Evolutionary conservation across 2,888 invertebrate species (phyloP).

Genomic region (Drosophila austrosaltans): DNA sequence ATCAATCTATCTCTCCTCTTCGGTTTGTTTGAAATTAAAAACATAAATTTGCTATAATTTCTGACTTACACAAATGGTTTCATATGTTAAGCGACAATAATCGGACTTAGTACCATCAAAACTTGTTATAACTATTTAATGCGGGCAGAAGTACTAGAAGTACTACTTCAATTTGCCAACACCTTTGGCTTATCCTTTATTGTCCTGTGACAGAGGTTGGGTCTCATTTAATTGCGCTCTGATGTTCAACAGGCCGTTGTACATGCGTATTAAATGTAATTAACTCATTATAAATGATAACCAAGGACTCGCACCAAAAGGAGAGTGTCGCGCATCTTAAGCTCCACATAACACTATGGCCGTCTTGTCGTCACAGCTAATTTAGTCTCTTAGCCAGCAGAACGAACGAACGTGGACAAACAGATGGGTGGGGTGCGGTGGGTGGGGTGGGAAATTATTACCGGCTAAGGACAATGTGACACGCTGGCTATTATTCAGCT

Average conservation of each 20-base stretch:
- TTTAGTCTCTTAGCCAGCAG: slow-evolving; percentile 51
- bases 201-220: slow-evolving; percentile 61
- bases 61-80: background rate
- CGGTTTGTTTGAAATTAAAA: background rate
- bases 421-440: slow-evolving; percentile 43
- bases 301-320: slow-evolving; percentile 49
- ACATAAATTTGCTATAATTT: background rate
- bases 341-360: slow-evolving; percentile 43
- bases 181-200: slow-evolving; percentile 32
- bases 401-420: slow-evolving; percentile 53
- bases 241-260: slow-evolving; percentile 77
- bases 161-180: slow-evolving; percentile 15
- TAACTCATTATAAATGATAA: slow-evolving; percentile 80
- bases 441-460: slow-evolving; percentile 66
- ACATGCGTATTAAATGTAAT: slow-evolving; percentile 79
- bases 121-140: slow-evolving; percentile 5
- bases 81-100: background rate
- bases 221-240: slow-evolving; percentile 72
- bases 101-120: background rate
- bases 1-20: no score
- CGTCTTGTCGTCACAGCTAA: slow-evolving; percentile 68
- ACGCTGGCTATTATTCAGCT: slow-evolving; percentile 65
- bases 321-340: slow-evolving; percentile 52
- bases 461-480: slow-evolving; percentile 72
- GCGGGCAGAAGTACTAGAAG: background rate